Percentiles rank a stretch among this genome's conserved stretches.
These are phyloP conservation scores for Equus quagga DNA, from an alignment of 2,113 vertebrate genomes.

Conservation along the genomic window DNA sequence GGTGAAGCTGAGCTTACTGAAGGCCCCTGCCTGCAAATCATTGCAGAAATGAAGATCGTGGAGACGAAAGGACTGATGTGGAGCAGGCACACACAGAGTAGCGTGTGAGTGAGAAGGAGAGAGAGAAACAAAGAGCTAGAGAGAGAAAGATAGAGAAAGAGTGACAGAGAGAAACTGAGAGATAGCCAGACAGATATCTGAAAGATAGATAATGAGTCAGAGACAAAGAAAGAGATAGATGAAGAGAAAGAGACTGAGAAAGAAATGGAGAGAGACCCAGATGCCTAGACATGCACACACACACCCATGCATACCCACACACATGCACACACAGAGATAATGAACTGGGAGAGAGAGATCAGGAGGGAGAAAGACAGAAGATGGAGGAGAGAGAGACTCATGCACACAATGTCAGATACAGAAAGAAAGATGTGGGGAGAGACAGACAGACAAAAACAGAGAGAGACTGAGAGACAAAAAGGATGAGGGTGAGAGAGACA, in stretches of 20 bases:
- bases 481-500: background rate
- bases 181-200: background rate
- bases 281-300: background rate
- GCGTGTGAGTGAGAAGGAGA: background rate
- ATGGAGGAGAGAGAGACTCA: background rate
- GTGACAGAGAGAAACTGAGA: background rate
- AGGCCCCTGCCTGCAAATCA: background rate
- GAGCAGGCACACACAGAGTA: background rate
- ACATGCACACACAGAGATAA: background rate
- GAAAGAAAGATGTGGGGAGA: background rate
- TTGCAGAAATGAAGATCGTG: background rate
- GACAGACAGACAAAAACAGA: background rate
- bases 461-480: background rate
- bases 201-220: background rate
- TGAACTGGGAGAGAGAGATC: background rate
- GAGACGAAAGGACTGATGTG: background rate
- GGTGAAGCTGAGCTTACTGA: background rate
- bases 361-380: background rate
- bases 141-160: background rate
- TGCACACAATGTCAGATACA: background rate
- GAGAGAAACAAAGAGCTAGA: background rate
- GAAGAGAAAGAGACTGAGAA: background rate
- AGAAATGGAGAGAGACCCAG: background rate
- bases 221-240: background rate
- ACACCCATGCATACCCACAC: accelerated